Base-by-base conservation (phyloP, 2,888 invertebrate genomes). In the Entomobrya multifasciata region DNA sequence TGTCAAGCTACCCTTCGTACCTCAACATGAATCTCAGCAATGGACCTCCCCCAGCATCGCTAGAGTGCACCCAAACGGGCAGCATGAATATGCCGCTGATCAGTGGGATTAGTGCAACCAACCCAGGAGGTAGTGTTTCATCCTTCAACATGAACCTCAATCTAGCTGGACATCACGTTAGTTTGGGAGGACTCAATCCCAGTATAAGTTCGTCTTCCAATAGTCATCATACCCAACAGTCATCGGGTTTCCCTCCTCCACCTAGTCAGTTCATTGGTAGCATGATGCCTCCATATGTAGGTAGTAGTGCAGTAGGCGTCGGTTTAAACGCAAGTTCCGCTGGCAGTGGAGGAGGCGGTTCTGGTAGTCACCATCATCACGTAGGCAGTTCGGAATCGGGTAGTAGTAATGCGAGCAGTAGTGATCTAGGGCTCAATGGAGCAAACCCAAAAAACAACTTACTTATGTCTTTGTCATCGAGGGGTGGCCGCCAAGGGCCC, bases 1-100 rank as follows among this genome's bases (percentile, higher is more conserved):
- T 92, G 92, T 92, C 92, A 92, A 93, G 91, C 92, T 93, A 91
- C 92, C 92, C 92, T 89, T 91, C 91, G 90, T 91, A 91, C 88
- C 91, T 91, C 70, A 91, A 91, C 87, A 89, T 91, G 90, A 91
- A 91, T 91, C 91, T 91, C 91, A 91, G 90, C 36, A 60, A 89
- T 77, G 88, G 88, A 70, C 90, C 88, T 87, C 89, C 91, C 65
- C 91, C 91, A 65, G 65, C 88, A 17, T 90, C 91, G 82, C 90
- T 92, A 87, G 93, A 92, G 89, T 92, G 93, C 78, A 92, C 93
- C 13, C 92, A 92, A 88, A 92, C 92, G 15, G 92, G 92, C 57
- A 92, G 93, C 77, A 90, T 93, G 30, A 93, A 92, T 89, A 92
- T 93, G 92, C 93, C 92, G 86, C 91, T 93, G 84, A 87, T 87